Evolutionary conservation across 2,888 invertebrate genomes (phyloP), one percentile per base, ranked within the genome.

Genomic region (Polydrusus cervinus): DNA sequence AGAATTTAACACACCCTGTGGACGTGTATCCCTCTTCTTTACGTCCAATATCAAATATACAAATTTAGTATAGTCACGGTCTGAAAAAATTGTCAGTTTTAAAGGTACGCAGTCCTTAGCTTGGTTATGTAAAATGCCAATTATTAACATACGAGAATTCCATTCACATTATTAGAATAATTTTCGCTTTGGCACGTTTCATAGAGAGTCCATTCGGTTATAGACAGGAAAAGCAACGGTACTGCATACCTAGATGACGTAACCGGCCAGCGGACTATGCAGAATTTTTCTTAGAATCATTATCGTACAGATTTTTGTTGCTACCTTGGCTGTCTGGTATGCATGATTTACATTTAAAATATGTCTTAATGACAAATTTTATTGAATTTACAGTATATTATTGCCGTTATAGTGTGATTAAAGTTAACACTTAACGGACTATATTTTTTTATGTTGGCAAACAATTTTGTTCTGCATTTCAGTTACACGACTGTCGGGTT

Each of bases 221-320:
- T 70, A 62, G 45, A 71, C 71, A 65, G 71, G 71, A 71, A 71
- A 71, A 55, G 40, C 64, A 71, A 64, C 71, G 71, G 71, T 71
- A 71, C 43, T 55, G 64, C 64, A 71, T 71, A 71, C 71, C 64
- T 13, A 40, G 55, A n/a, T 53, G 71, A 71, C 64, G 64, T 55
- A 64, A 53, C 13, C 51, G 65, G 57, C 18, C 53, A 34, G 45
- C 57, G 71, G 69, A 69, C 57, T 71, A 57, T 65, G 71, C 71
- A 66, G 71, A 72, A 66, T 64, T 65, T 72, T 72, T 72, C 71
- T 72, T n/a, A 55, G 71, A 72, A 72, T 66, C 60, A 66, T 72
- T 66, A 72, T 55, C 65, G 71, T 65, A 60, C 49, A 64, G 13
- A 64, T 62, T 64, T 64, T 49, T 43, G 49, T 64, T 49, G 64